Base-by-base conservation (phyloP, 2,797 vertebrate species). In the Buceros bicornis region DNA sequence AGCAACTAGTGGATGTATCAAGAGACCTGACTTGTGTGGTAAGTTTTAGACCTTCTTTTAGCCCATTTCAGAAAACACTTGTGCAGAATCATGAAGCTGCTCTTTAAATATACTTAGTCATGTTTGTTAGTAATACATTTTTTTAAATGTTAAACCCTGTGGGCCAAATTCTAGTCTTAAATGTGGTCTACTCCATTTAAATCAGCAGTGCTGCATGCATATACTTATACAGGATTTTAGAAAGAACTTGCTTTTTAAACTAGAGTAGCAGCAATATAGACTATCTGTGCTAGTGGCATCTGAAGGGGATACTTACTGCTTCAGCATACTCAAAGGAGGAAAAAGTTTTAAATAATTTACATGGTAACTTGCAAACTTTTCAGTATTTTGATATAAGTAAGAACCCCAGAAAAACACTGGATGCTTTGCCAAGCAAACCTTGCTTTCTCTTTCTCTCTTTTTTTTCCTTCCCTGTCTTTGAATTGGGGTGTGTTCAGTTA, bases 21-120 rank as follows among this genome's bases (percentile, higher is more conserved):
- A 99, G 98, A 99, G 99, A 98, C 98, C 98, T 96, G 99, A 99
- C 97, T 98, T 98, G 98, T 98, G 99, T 98, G 99, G 99, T 99
- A 98, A 99, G 99, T 99, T 98, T 97, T 98, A 98, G 98, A 97
- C 94, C 97, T 98, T 97, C 97, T 97, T 98, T 95, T 89, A 97
- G 97, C 96, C 95, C 95, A 83, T 98, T 97, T 97, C 97, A 97
- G 97, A 93, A 96, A 97, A 91, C 88, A 93, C 87, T 94, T 83
- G 93, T 95, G 96, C 93, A 93, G 93, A 97, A 94, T 94, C 85
- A 96, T 94, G 91, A 97, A 97, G 91, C 96, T 97, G 95, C 94
- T 97, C 91, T 95, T 96, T 92, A 90, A 97, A 83, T 95, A 95
- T 95, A 95, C 92, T 90, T 97, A 96, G 95, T 94, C 93, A 91